Evolutionary conservation across 2,113 vertebrate genomes (phyloP), one percentile per base, ranked within the genome.

Genomic region (Pseudorasbora parva): DNA sequence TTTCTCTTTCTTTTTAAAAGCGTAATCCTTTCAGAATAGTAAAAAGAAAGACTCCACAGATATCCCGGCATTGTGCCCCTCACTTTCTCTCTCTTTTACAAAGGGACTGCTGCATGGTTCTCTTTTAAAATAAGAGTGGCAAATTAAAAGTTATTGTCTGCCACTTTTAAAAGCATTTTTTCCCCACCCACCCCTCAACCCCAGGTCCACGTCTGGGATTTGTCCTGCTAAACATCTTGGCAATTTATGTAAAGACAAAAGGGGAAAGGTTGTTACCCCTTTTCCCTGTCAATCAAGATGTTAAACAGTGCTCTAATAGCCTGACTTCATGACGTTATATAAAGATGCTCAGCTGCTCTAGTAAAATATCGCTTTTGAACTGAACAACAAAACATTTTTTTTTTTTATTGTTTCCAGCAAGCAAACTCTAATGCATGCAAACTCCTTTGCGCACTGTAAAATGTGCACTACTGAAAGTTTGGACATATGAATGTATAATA

Each of bases 111-210:
- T 68, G 78, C 51, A 37, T 75, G 73, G 49, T 78, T 60, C 33
- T 21, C 79, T 83, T 85, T 77, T 79, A 11, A 62, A 41, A 80
- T 59, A 57, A 84, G 76, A 81, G 82, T 74, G 66, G 30, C 82
- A 86, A 83, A 85, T 86, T 79, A 85, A 81, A 87, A 64, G 78
- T 89, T 86, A 86, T 88, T 87, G 76, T 89, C 78, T 82, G 79
- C 37, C 37, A 78, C 59, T 86, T 71, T 81, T 12, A 84, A 75
- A 81, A 47, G 76, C 76, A 77, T 83, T 37, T 25, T 79, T 59
- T 14, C 47, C 81, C 15, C 62, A 27, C 57, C 45, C n/a, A 12
- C 27, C 69, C 62, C 75, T 74, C 17, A 45, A 54, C 19, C 37
- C 59, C 54, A 62, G 57, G 47, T 72, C 57, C 49, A 72, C 23